Evolutionary conservation across 2,888 invertebrate species (phyloP), one percentile per base, ranked within the genome.

Genomic region (Xanthia togata): DNA sequence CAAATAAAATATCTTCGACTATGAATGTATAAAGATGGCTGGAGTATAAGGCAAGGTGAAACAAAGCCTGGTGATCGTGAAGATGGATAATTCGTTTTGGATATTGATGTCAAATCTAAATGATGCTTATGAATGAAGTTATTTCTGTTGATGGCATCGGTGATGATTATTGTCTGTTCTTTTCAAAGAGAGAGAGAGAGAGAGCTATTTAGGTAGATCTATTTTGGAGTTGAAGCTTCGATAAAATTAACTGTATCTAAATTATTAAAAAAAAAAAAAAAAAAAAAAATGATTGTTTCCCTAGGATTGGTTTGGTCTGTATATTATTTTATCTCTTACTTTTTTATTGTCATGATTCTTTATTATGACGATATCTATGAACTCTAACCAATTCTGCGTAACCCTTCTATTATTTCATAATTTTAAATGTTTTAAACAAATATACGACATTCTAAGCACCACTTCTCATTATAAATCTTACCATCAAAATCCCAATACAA

Each of bases 1-100:
- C 85, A 87, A 87, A 88, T 86, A 86, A 84, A 82, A 84, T 78
- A 62, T 82, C 73, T 63, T 59, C 73, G 20, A 67, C 70, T 72
- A 79, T 83, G 78, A 87, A 85, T 85, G 79, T 72, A 31, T 81
- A 67, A 85, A 78, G 73, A 86, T 76, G 73, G 62, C n/a, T 71
- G 23, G 31, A 78, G 73, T 65, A 68, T 76, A 57, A 57, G 17
- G 50, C 38, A 57, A 71, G 20, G 63, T 78, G 6, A 75, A 76
- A 71, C 75, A 70, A 73, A 73, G 31, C 69, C 47, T 70, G 47
- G 53, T 70, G 12, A 64, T 53, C 65, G 70, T 73, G 31, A 77
- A 62, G 17, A n/a, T 1, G 2, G 20, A n/a, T 26, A 12, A 35
- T 70, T 63, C 68, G 44, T 60, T 44, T 68, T 70, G 17, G 14